Base-by-base conservation (phyloP, 1,140 invertebrate genomes). In the Hestina assimilis region DNA sequence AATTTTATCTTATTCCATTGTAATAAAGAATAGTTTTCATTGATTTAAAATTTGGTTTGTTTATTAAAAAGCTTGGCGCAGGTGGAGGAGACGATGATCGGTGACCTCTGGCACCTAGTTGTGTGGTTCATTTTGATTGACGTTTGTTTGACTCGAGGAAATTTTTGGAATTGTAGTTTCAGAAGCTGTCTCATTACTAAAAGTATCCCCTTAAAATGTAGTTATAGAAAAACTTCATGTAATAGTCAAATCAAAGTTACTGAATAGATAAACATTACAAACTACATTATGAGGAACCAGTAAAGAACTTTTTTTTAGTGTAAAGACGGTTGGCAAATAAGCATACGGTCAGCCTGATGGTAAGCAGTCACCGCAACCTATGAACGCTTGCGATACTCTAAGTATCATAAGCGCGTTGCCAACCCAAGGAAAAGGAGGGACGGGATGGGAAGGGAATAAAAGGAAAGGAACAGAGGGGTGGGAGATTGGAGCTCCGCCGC, bases 91-190 rank as follows among this genome's bases (percentile, higher is more conserved):
- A 77, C 50, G 72, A 73, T 81, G 74, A 81, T 79, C 75, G 66
- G 56, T 72, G 81, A 84, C 81, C 81, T 83, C 56, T 83, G 66
- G 35, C 79, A 69, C 67, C 79, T 63, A 69, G 69, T 63, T 82
- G 79, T 80, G 83, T 75, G 83, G 75, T 54, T 65, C 28, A 19
- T 12, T 57, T 61, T 87, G 83, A 84, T 81, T 84, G 79, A 84
- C 81, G 71, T 80, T 69, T 82, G 74, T 82, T 81, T 81, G 79
- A 77, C 68, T 50, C 66, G 64, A 70, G 67, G 75, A 81, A 78
- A 75, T 81, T 83, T 75, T 63, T 41, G 53, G 69, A 83, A 82
- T 70, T 73, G 63, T 53, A 35, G n/a, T 46, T 45, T 50, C 11
- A 42, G 17, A 48, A 31, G 28, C 21, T 29, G 1, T 9, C 15